Evolutionary conservation across 2,797 vertebrate species (phyloP), one percentile per base, ranked within the genome.

Genomic region (Menidia menidia): DNA sequence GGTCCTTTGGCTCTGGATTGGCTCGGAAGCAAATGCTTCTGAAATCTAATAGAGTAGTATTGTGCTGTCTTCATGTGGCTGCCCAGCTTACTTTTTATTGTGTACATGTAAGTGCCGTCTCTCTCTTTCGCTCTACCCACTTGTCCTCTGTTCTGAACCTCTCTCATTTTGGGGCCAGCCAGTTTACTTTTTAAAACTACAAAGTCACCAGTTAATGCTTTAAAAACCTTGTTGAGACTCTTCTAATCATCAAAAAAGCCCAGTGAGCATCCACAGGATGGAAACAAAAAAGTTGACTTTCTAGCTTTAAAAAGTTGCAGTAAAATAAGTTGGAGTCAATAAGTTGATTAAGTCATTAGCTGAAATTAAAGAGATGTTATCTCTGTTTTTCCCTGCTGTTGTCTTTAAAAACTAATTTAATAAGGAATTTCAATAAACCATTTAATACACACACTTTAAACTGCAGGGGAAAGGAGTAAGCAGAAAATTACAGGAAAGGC

Each of bases 11-110:
- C 68, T 79, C 73, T 72, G 80, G 68, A 71, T 72, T 77, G 68
- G 70, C 59, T 85, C 81, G 77, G 79, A 82, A 60, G 85, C 79
- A 73, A 79, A 81, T 59, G 75, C 78, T 74, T 61, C 73, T 56
- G 58, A 81, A 89, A 90, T 89, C 80, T 87, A 89, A 92, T 89
- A 89, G 89, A 88, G 77, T 71, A 73, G 72, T 77, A 86, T 89
- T 88, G 84, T 85, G 82, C 75, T 87, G 77, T 83, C 81, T 82
- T 60, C 70, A 56, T 75, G 85, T 72, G 60, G 68, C 62, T 30
- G 51, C 69, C 85, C 81, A 85, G 81, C 89, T 86, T 69, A 56
- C 75, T 61, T 68, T 82, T 87, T 80, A 69, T 73, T 79, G 53
- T 5, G 4, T 68, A 30, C 68, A 71, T 51, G 52, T 30, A 30